phyloP scores from a whole-genome alignment of 1,140 invertebrate species.

The Aleiodes sp. region DNA sequence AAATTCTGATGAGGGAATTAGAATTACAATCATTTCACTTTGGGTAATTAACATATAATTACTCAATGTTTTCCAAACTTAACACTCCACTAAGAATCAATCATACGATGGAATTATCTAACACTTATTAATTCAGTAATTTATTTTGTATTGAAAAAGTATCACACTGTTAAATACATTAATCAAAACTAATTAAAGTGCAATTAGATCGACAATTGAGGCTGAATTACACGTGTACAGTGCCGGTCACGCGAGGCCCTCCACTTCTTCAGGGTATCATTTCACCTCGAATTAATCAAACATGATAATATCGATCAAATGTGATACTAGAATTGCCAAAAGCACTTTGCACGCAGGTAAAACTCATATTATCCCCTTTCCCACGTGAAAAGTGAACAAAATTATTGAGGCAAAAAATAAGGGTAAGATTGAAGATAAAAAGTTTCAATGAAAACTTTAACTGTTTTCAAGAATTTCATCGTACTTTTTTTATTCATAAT shows the following conservation, averaged over 20 bases:
- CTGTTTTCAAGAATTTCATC: neutral
- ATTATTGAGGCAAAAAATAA: no score
- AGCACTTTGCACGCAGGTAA: neutral
- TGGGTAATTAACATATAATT: no score
- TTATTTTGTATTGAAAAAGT: no score
- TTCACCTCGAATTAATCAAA: slow-evolving; percentile 10
- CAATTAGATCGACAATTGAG: neutral
- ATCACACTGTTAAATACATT: no score
- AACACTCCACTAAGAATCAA: no score
- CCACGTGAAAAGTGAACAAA: neutral
- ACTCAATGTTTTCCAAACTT: no score
- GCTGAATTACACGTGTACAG: neutral
- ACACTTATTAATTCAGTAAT: no score
- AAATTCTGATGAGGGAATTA: no score
- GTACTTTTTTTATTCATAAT: no score
- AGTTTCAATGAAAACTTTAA: neutral
- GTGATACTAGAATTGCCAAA: neutral
- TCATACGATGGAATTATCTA: no score
- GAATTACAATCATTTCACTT: no score
- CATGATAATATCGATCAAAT: neutral
- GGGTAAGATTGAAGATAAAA: neutral
- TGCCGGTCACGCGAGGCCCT: neutral
- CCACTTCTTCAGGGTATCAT: neutral
- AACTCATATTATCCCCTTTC: no score
- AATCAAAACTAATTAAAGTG: neutral